Evolutionary conservation across 2,113 vertebrate genomes (phyloP).

Genomic region (Oxyura jamaicensis): DNA sequence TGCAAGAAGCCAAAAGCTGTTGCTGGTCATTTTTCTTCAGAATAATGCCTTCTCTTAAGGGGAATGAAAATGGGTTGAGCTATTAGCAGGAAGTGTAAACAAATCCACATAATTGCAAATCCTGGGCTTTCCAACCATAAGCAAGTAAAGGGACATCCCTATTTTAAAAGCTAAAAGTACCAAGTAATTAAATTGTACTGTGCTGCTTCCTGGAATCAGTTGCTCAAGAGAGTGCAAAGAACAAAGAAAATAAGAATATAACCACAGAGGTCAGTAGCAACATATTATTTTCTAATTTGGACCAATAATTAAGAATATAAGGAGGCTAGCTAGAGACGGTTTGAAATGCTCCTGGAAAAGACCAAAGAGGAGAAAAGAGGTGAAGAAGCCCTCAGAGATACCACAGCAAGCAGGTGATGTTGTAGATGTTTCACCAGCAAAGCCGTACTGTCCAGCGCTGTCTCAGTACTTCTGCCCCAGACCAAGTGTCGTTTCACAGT

Average conservation of each 20-base stretch:
- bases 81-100: background rate
- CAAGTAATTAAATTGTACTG: background rate
- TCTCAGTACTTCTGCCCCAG: background rate
- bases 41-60: background rate
- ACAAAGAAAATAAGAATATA: background rate
- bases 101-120: background rate
- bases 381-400: background rate
- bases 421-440: background rate
- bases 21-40: background rate
- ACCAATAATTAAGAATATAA: background rate
- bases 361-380: background rate
- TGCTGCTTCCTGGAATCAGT: background rate
- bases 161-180: background rate
- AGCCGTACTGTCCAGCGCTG: rapidly evolving
- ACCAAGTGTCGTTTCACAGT: background rate
- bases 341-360: background rate
- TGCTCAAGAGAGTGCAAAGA: background rate
- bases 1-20: background rate
- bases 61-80: background rate
- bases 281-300: background rate
- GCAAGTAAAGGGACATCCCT: background rate
- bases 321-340: background rate
- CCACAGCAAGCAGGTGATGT: rapidly evolving
- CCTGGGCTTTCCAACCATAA: background rate
- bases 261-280: background rate